Conservation (phyloP, 2,888 invertebrate species). For the Torymus aiolomorphi region DNA sequence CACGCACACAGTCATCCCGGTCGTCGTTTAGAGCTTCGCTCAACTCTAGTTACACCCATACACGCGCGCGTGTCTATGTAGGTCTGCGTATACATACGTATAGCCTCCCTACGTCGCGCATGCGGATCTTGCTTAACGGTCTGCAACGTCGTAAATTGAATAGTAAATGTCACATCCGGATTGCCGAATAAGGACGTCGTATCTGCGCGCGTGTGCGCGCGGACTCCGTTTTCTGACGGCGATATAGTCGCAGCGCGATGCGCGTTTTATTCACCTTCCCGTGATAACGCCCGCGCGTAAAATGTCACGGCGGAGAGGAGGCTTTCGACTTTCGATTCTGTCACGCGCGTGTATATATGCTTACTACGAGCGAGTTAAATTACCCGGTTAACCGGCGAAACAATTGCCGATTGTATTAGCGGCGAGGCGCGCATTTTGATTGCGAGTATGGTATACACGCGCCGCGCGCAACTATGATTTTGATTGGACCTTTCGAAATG, state of each 20-base stretch:
- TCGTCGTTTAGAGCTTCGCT: constrained; percentile 35
- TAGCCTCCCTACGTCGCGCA: background rate
- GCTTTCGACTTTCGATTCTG: constrained; percentile 31
- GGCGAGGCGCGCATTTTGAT: background rate
- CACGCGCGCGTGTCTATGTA: too few relatives aligned
- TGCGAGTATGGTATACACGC: background rate
- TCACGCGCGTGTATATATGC: background rate
- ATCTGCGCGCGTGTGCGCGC: constrained; percentile 37
- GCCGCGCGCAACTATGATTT: constrained; percentile 11
- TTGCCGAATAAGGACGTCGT: constrained; percentile 68
- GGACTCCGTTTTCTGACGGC: constrained; percentile 30
- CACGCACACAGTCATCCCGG: background rate
- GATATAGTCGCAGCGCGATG: background rate
- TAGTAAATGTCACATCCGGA: constrained; percentile 72
- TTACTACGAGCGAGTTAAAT: background rate
- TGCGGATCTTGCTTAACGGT: constrained; percentile 68
- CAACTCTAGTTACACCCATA: constrained; percentile 13
- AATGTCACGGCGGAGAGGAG: background rate
- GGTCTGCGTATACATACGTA: constrained; percentile 2
- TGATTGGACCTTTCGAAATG: constrained; percentile 3
- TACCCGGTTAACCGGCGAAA: too few relatives aligned
- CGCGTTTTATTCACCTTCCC: constrained; percentile 33
- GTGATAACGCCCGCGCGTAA: constrained; percentile 24
- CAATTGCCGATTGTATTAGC: constrained; percentile 18
- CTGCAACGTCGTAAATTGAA: constrained; percentile 71